Conservation (phyloP, 1,140 invertebrate genomes). For the Antheraea pernyi region DNA sequence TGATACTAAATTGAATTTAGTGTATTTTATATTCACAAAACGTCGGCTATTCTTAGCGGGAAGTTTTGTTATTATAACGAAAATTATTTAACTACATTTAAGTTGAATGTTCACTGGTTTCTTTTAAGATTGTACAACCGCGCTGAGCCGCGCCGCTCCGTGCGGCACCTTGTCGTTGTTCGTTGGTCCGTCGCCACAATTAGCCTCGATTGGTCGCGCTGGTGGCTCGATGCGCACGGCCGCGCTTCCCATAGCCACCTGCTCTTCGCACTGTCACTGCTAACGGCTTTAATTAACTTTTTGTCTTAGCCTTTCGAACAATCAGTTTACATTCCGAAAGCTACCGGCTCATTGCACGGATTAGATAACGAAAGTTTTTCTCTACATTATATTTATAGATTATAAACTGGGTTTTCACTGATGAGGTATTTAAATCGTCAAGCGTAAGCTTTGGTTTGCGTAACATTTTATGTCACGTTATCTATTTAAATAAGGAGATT, state of each 20-base stretch:
- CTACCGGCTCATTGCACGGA: slow-evolving; percentile 15
- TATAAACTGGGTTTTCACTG: slow-evolving; percentile 5
- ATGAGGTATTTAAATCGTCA: not conserved
- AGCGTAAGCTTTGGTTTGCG: not conserved
- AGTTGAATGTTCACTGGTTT: not conserved
- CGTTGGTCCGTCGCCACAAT: slow-evolving; percentile 49
- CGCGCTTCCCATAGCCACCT: slow-evolving; percentile 73
- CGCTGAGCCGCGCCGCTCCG: slow-evolving; percentile 3
- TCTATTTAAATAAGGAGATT: not conserved
- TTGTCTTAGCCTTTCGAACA: slow-evolving; percentile 41
- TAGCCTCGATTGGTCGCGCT: slow-evolving; percentile 71
- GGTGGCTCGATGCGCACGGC: slow-evolving; percentile 67
- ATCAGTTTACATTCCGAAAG: slow-evolving; percentile 38
- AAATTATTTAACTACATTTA: slow-evolving; percentile 5
- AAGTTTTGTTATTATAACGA: not conserved
- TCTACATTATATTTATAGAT: slow-evolving; percentile 22
- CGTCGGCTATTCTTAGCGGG: not conserved
- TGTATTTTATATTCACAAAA: not conserved
- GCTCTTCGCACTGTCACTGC: slow-evolving; percentile 46
- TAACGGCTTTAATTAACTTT: slow-evolving; percentile 65
- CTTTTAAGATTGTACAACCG: not conserved
- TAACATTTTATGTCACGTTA: not conserved
- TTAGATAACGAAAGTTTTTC: slow-evolving; percentile 27
- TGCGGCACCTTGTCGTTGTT: not conserved
- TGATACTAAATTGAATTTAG: too few relatives aligned